A percentile compares a stretch with the other conserved stretches of the same genome.
Evolutionary conservation across 2,113 vertebrate genomes (phyloP).

Genomic region (Myanophis thanlyinensis): DNA sequence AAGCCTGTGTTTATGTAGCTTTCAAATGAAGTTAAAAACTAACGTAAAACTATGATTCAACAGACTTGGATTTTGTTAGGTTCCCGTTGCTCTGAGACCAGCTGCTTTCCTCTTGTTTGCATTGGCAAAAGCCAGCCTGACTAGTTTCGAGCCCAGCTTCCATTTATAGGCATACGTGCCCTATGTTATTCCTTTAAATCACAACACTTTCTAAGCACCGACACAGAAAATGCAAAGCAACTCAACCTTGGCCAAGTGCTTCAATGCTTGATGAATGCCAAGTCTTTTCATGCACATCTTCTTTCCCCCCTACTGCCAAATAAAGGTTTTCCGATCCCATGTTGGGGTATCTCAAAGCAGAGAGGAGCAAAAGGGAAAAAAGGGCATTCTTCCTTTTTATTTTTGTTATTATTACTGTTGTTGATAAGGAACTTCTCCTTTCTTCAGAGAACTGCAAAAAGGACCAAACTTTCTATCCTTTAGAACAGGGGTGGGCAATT

Average conservation of each 20-base stretch:
- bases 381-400: not conserved
- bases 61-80: conserved; percentile 26
- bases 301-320: not conserved
- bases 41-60: conserved; percentile 39
- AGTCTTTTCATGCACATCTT: not conserved
- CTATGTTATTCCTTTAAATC: conserved; percentile 55
- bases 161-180: conserved; percentile 64
- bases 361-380: not conserved
- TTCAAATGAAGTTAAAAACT: conserved; percentile 31
- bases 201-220: conserved; percentile 40
- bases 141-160: conserved; percentile 42
- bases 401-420: not conserved
- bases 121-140: conserved; percentile 49
- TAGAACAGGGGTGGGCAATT: too few relatives aligned
- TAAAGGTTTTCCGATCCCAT: not conserved
- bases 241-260: not conserved
- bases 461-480: not conserved
- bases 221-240: conserved; percentile 24
- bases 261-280: not conserved
- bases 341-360: not conserved
- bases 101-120: conserved; percentile 53
- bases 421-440: not conserved
- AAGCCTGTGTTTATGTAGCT: conserved; percentile 27
- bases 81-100: conserved; percentile 32
- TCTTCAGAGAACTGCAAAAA: not conserved